A percentile compares a stretch with the other conserved stretches of the same genome.
Evolutionary conservation across 2,797 vertebrate species (phyloP).

Genomic region (Mormyrops boulengeri): DNA sequence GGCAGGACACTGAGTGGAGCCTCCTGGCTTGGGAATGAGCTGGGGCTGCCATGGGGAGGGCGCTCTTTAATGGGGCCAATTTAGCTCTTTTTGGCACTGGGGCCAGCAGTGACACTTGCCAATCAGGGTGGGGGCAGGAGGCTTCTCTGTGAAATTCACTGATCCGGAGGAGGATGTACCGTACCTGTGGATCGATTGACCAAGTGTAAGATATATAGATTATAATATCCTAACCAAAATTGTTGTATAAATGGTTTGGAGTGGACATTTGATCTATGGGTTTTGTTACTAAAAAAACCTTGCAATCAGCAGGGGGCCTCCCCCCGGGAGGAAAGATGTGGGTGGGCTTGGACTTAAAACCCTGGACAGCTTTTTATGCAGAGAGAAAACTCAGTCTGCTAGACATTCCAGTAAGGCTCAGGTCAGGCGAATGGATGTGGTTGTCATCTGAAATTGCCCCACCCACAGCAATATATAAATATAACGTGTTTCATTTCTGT

Average conservation of each 20-base stretch:
- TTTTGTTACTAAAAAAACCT: neutral
- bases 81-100: neutral
- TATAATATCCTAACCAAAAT: neutral
- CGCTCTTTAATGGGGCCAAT: neutral
- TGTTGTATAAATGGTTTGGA: neutral
- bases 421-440: no score
- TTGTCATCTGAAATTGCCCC: no score
- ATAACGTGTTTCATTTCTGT: no score
- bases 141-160: neutral
- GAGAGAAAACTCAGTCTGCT: no score
- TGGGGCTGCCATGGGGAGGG: neutral
- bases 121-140: neutral
- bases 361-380: no score
- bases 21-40: neutral
- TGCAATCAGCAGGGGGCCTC: neutral
- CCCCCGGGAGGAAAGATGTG: no score
- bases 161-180: neutral
- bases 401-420: no score
- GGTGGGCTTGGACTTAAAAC: no score
- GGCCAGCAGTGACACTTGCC: neutral
- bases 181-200: neutral
- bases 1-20: neutral
- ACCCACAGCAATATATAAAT: no score
- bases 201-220: neutral
- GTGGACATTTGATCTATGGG: neutral